Conservation (phyloP, 2,113 vertebrate species). For the Dendropsophus ebraccatus region DNA sequence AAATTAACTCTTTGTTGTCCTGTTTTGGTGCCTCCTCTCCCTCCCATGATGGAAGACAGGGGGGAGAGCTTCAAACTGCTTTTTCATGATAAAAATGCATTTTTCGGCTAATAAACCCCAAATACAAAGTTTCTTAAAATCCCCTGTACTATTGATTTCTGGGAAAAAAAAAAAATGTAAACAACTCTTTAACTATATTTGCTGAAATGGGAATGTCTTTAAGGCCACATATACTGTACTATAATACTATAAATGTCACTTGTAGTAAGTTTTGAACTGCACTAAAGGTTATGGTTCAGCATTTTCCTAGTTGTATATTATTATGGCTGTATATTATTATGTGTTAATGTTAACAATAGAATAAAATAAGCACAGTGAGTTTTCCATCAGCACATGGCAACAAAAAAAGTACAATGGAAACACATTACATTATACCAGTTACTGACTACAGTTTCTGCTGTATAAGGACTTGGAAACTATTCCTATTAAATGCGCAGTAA, state of each 20-base stretch:
- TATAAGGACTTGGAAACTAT: slow-evolving; percentile 8
- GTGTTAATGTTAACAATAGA: not conserved
- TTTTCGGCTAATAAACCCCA: no score
- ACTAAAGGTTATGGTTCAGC: not conserved
- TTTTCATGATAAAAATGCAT: no score
- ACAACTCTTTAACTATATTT: no score
- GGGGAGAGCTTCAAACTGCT: no score
- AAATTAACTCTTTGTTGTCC: no score
- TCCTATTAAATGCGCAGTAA: not conserved
- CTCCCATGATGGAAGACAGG: no score
- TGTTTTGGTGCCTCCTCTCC: no score
- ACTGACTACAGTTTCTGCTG: slow-evolving; percentile 30
- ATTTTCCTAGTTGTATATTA: not conserved
- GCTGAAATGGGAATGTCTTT: no score
- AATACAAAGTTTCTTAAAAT: no score
- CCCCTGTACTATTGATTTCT: no score
- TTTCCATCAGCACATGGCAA: not conserved
- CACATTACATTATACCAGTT: slow-evolving; percentile 2
- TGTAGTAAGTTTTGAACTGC: not conserved
- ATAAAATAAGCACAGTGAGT: not conserved
- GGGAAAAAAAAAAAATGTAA: no score
- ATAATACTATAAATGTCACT: not conserved
- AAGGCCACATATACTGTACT: no score
- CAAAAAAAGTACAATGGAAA: not conserved
- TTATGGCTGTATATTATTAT: not conserved